phyloP scores from a whole-genome alignment of 2,797 vertebrate genomes.

The Myioborus miniatus region DNA sequence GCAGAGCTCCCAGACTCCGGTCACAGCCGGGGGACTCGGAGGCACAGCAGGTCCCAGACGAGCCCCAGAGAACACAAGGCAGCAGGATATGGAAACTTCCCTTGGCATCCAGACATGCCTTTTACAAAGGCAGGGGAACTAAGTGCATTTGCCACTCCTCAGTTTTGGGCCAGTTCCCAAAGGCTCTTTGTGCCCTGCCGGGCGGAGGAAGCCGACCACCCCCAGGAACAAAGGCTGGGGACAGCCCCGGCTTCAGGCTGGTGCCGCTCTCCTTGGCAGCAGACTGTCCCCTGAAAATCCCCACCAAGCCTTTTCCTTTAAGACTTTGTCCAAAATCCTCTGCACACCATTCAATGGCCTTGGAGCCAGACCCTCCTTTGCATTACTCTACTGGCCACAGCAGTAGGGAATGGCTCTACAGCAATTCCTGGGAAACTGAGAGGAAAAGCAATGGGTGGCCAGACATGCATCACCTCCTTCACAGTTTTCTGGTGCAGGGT shows the following conservation, averaged over 20 bases:
- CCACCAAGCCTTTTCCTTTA: background rate
- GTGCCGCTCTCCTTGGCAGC: background rate
- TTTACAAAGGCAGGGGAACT: conserved; percentile 47
- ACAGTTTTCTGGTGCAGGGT: background rate
- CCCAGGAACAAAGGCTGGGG: conserved; percentile 33
- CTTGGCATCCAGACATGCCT: conserved; percentile 40
- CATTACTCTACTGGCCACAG: background rate
- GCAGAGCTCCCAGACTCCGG: conserved; percentile 12
- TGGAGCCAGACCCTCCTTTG: background rate
- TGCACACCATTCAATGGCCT: background rate
- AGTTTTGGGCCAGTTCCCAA: conserved; percentile 27
- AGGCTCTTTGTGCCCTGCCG: background rate
- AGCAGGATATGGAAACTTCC: conserved; percentile 61
- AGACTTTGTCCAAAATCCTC: conserved; percentile 4
- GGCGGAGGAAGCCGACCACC: conserved; percentile 39
- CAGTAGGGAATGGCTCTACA: background rate
- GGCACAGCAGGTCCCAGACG: conserved; percentile 18
- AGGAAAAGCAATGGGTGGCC: background rate
- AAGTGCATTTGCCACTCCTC: conserved; percentile 22
- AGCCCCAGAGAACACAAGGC: conserved; percentile 1
- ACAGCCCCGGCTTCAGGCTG: background rate
- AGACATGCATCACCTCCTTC: background rate
- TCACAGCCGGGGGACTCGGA: background rate
- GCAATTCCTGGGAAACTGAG: conserved; percentile 14
- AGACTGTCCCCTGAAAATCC: background rate